Evolutionary conservation across 2,888 invertebrate genomes (phyloP).

Genomic region (Ephialtes manifestator): DNA sequence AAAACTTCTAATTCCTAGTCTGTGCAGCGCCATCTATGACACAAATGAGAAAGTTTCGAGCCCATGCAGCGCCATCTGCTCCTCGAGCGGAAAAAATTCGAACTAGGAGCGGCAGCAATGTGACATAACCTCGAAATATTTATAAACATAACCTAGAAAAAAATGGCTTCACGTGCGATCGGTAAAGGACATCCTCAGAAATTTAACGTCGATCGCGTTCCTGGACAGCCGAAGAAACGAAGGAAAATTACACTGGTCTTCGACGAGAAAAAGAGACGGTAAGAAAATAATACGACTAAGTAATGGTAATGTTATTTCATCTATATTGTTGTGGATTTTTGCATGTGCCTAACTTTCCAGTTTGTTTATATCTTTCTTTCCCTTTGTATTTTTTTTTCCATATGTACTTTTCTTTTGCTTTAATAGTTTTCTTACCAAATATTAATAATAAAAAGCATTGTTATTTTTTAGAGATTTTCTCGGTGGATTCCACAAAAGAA

Average conservation of each 20-base stretch:
- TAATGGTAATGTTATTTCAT: not conserved
- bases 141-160: constrained; percentile 61
- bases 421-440: not conserved
- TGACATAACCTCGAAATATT: constrained; percentile 2
- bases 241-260: constrained; percentile 88
- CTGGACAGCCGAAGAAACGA: constrained; percentile 85
- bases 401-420: not conserved
- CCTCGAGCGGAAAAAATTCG: not conserved
- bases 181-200: constrained; percentile 69
- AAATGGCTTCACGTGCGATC: constrained; percentile 66
- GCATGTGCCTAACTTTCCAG: too few relatives aligned
- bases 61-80: constrained; percentile 12
- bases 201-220: constrained; percentile 75
- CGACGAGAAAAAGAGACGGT: constrained; percentile 89
- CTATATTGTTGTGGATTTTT: too few relatives aligned
- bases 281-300: constrained; percentile 69
- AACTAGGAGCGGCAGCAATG: not conserved
- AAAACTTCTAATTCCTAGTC: not conserved
- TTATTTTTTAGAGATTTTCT: constrained; percentile 90
- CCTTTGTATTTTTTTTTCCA: not conserved
- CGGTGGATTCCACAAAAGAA: constrained; percentile 93
- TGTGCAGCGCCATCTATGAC: not conserved
- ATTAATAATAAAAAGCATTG: not conserved
- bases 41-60: not conserved
- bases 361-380: too few relatives aligned